phyloP scores from a whole-genome alignment of 2,113 vertebrate genomes.

The Cyanoramphus novaezelandiae region DNA sequence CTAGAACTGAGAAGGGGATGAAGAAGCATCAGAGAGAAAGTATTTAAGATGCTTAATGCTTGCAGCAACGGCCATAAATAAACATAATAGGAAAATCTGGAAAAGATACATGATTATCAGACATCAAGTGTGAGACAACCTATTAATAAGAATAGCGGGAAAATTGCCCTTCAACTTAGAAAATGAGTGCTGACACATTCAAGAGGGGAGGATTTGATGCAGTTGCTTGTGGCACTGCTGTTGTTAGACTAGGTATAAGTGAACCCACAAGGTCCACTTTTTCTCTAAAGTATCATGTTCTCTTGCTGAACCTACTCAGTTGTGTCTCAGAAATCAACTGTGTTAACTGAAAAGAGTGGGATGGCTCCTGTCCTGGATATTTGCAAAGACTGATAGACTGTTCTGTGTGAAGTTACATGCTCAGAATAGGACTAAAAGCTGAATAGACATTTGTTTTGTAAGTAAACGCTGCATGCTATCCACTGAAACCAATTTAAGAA shows the following conservation, averaged over 20 bases:
- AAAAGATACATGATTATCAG: neutral
- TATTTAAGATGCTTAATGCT: neutral
- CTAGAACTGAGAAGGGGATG: neutral
- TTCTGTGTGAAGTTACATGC: neutral
- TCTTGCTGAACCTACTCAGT: neutral
- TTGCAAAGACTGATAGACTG: neutral
- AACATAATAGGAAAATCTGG: neutral
- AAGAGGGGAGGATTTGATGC: neutral
- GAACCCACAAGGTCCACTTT: neutral
- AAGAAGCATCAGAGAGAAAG: neutral
- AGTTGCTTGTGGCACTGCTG: neutral
- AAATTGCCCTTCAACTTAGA: neutral
- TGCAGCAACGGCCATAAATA: neutral
- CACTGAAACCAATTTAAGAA: neutral
- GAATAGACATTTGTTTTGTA: neutral
- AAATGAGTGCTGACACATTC: neutral
- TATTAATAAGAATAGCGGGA: neutral
- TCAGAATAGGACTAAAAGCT: neutral
- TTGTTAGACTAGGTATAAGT: neutral
- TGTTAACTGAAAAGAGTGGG: neutral
- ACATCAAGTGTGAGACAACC: neutral
- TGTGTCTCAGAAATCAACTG: neutral
- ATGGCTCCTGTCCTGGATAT: neutral
- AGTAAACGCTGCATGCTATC: neutral
- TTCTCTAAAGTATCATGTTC: neutral